Evolutionary conservation across 2,888 invertebrate genomes (phyloP).

Genomic region (Hedychridium roseum): DNA sequence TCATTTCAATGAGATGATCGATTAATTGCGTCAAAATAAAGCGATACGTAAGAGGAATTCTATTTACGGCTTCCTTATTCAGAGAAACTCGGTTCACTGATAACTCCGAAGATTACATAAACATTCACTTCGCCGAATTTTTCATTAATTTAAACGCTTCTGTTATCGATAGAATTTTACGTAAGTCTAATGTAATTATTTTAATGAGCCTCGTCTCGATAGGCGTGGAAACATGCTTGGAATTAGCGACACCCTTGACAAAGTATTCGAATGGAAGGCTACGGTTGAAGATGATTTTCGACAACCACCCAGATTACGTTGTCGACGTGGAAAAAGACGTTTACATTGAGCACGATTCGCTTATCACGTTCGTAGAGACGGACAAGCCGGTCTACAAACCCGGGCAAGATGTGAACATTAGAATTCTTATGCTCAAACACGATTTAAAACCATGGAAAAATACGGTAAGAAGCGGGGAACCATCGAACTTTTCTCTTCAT

Average conservation of each 20-base stretch:
- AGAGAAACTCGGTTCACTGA: too few relatives aligned
- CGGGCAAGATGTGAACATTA: slow-evolving; percentile 68
- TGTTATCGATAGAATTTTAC: too few relatives aligned
- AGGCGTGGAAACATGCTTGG: slow-evolving; percentile 56
- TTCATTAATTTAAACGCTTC: too few relatives aligned
- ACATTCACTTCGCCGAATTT: too few relatives aligned
- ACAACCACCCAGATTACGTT: slow-evolving; percentile 59
- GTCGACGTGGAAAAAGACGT: slow-evolving; percentile 61
- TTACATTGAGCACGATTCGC: slow-evolving; percentile 66
- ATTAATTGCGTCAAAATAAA: too few relatives aligned
- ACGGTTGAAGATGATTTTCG: slow-evolving; percentile 54
- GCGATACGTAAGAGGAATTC: too few relatives aligned
- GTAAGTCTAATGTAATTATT: too few relatives aligned
- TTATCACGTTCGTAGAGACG: slow-evolving; percentile 68
- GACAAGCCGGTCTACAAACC: slow-evolving; percentile 71
- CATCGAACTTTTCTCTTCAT: background rate
- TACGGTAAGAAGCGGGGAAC: slow-evolving; percentile 59
- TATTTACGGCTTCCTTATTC: too few relatives aligned
- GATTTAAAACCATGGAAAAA: slow-evolving; percentile 68
- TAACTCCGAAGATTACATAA: too few relatives aligned
- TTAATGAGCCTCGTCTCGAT: slow-evolving; percentile 1
- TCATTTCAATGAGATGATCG: too few relatives aligned
- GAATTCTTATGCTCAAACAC: slow-evolving; percentile 67
- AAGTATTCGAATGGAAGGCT: slow-evolving; percentile 46
- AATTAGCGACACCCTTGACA: slow-evolving; percentile 48